Evolutionary conservation across 1,140 invertebrate genomes (phyloP), one percentile per base, ranked within the genome.

Genomic region (Rhopalosiphum padi): DNA sequence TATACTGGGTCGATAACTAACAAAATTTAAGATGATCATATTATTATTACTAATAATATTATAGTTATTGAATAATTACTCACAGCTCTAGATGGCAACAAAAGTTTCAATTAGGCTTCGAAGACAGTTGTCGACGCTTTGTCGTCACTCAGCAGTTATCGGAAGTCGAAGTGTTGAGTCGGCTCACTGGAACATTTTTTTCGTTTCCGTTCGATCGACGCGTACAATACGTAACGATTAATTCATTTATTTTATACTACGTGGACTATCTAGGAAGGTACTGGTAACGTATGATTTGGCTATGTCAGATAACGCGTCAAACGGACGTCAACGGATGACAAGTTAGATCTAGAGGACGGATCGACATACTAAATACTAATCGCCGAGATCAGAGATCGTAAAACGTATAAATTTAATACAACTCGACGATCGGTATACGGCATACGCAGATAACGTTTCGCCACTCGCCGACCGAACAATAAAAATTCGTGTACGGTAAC

Each of bases 161-260:
- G 25, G 41, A 22, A 2, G n/a, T 51, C 7, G 25, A 68, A 30
- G 60, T 68, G 5, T 68, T 4, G n/a, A 23, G 25, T 37, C 3
- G 25, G 21, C 25, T 91, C 68, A 91, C 68, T 11, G 41, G n/a
- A 83, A 82, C 60, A 91, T 82, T 46, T 41, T 91, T 77, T 68
- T n/a, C 60, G 11, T 68, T 15, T 68, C 60, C 60, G 30, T 68
- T 68, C 30, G 60, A 68, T 68, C 30, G 60, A 68, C 60, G 60
- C 60, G 9, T n/a, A 30, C 60, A n/a, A 68, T 68, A 68, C 11
- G 30, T 15, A 30, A 60, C n/a, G 23, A 68, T 18, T 41, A 21
- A 91, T 77, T 83, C 2, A n/a, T 35, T 55, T 89, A 11, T 55
- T 89, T 55, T 46, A 15, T 68, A 91, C 30, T 53, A 89, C 87